These are phyloP conservation scores for Aphyosemion australe DNA, from an alignment of 2,113 vertebrate genomes.

Conservation along the genomic window DNA sequence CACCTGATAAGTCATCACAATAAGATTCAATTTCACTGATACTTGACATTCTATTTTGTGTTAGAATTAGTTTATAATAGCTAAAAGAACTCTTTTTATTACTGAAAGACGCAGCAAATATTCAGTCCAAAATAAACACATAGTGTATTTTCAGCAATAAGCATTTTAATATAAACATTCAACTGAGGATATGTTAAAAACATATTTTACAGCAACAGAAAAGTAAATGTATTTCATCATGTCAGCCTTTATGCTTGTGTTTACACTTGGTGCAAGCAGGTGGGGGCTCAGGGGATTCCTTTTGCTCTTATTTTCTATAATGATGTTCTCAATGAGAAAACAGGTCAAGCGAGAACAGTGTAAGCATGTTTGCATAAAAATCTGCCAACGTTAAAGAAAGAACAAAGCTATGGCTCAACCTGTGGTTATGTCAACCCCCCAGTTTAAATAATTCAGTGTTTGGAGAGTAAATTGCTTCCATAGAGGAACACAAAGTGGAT, in stretches of 20 bases:
- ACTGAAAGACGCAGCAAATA: conserved; percentile 5
- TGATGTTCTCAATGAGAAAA: background rate
- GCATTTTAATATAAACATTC: background rate
- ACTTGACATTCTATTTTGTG: too few species aligned
- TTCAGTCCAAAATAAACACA: background rate
- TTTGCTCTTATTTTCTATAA: background rate
- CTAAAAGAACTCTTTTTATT: too few species aligned
- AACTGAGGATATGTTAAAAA: background rate
- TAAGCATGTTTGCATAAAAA: background rate
- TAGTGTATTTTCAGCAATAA: background rate
- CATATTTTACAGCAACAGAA: background rate
- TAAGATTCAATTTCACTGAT: too few species aligned
- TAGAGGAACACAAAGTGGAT: background rate
- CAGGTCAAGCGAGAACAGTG: conserved; percentile 8
- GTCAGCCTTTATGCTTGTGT: background rate
- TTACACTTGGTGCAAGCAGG: background rate
- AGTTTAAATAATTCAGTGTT: conserved; percentile 5
- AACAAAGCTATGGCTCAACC: background rate
- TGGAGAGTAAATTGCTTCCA: conserved; percentile 1
- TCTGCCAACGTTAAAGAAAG: background rate
- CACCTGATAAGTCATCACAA: too few species aligned
- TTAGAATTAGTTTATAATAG: too few species aligned
- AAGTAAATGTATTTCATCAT: background rate
- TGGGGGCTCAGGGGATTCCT: background rate
- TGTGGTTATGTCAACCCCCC: background rate